These are phyloP conservation scores for Ochotona princeps DNA, from an alignment of 2,113 vertebrate genomes.

Conservation along the genomic window DNA sequence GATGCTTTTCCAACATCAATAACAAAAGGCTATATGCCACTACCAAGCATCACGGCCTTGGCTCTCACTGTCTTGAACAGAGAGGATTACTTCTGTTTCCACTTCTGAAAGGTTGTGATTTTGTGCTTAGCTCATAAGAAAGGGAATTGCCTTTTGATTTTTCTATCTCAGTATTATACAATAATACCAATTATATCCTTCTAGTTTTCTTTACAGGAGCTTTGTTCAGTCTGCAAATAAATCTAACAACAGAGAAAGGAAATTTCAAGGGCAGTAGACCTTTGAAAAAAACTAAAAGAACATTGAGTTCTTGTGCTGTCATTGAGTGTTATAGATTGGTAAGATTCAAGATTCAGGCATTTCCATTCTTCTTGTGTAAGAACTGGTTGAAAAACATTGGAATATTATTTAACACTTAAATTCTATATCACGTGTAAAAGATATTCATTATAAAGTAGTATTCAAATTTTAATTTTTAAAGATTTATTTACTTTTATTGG, in stretches of 20 bases:
- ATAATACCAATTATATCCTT: neutral
- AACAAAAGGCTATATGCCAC: neutral
- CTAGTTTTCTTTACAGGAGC: neutral
- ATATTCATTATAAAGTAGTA: slow-evolving; percentile 39
- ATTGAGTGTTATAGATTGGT: slow-evolving; percentile 4
- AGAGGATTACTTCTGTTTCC: slow-evolving; percentile 8
- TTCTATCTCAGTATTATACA: neutral
- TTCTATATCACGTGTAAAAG: neutral
- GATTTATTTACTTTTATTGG: too few species aligned
- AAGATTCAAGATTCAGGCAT: slow-evolving; percentile 3
- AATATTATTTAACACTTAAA: slow-evolving; percentile 19
- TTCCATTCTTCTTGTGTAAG: slow-evolving; percentile 44
- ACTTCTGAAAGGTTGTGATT: slow-evolving; percentile 54
- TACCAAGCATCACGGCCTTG: neutral
- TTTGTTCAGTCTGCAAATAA: slow-evolving; percentile 39
- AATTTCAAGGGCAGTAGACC: slow-evolving; percentile 22
- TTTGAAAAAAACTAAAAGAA: slow-evolving; percentile 35
- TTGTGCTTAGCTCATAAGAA: slow-evolving; percentile 47
- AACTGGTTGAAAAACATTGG: neutral
- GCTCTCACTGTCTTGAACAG: neutral
- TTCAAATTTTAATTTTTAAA: slow-evolving; percentile 30
- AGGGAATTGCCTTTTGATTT: slow-evolving; percentile 32
- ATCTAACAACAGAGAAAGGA: slow-evolving; percentile 46
- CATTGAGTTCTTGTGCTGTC: neutral
- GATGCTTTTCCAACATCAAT: slow-evolving; percentile 12